These are phyloP conservation scores for Nesogale talazaci DNA, from an alignment of 2,113 vertebrate species.

Conservation along the genomic window DNA sequence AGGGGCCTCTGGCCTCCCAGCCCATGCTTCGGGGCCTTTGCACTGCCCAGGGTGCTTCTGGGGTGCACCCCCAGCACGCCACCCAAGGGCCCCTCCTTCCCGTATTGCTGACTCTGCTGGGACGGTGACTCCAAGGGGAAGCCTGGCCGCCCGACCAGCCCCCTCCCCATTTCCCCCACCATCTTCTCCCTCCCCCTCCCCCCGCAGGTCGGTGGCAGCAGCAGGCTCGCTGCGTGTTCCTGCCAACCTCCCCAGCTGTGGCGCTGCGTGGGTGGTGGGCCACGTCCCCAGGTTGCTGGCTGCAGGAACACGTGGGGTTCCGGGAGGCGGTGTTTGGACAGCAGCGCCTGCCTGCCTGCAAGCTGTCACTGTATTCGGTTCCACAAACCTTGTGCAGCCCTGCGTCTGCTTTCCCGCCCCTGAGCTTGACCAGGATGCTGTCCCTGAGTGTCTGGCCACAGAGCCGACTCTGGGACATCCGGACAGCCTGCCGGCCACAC, in stretches of 20 bases:
- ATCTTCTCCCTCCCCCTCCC: not conserved
- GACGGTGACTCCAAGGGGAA: not conserved
- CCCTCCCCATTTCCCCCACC: not conserved
- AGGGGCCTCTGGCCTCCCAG: too few species aligned
- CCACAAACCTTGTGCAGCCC: not conserved
- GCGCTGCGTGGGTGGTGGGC: not conserved
- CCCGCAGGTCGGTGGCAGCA: accelerated
- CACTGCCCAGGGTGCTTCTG: not conserved
- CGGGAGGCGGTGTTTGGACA: not conserved
- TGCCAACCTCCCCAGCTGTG: not conserved
- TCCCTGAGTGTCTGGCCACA: accelerated
- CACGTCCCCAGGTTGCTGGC: not conserved
- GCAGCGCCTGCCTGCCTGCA: not conserved
- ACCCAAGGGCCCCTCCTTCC: too few species aligned
- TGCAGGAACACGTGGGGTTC: not conserved
- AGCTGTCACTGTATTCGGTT: not conserved
- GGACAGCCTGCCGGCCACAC: too few species aligned
- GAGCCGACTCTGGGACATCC: not conserved
- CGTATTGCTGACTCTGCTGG: not conserved
- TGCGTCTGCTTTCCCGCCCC: not conserved
- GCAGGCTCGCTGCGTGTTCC: not conserved
- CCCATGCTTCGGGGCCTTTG: not conserved
- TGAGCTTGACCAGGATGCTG: accelerated
- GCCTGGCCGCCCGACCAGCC: not conserved
- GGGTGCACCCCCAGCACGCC: not conserved